Percentiles rank a stretch among this genome's conserved stretches.
Evolutionary conservation across 1,140 invertebrate species (phyloP).

Genomic region (Wasmannia auropunctata): DNA sequence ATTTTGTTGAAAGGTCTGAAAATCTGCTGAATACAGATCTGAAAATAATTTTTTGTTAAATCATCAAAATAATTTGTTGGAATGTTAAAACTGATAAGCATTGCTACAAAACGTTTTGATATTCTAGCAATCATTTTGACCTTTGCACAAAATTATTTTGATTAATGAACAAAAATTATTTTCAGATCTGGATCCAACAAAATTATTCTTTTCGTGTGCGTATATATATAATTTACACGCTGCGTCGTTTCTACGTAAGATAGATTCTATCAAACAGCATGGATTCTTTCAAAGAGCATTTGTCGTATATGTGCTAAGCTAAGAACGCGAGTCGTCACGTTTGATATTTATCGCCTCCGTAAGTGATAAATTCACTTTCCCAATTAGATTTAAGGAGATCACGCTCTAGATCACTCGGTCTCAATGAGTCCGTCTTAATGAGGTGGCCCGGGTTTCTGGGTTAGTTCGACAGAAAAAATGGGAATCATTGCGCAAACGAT

Average conservation of each 20-base stretch:
- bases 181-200: too few relatives aligned
- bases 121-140: too few relatives aligned
- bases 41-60: too few relatives aligned
- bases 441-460: conserved; percentile 38
- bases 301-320: background rate
- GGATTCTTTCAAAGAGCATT: background rate
- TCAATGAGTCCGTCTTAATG: conserved; percentile 30
- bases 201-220: too few relatives aligned
- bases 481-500: conserved; percentile 26
- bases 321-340: background rate
- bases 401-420: conserved; percentile 29
- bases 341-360: conserved; percentile 9
- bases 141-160: too few relatives aligned
- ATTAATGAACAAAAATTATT: too few relatives aligned
- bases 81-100: too few relatives aligned
- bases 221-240: background rate
- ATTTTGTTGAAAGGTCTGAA: too few relatives aligned
- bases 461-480: conserved; percentile 33
- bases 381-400: conserved; percentile 36
- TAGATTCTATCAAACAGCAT: background rate
- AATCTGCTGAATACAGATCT: too few relatives aligned
- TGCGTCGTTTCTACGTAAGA: background rate
- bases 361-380: conserved; percentile 48
- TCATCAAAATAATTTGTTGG: too few relatives aligned
- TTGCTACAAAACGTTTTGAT: too few relatives aligned